phyloP scores from a whole-genome alignment of 1,140 invertebrate genomes.

The Philaenus spumarius region DNA sequence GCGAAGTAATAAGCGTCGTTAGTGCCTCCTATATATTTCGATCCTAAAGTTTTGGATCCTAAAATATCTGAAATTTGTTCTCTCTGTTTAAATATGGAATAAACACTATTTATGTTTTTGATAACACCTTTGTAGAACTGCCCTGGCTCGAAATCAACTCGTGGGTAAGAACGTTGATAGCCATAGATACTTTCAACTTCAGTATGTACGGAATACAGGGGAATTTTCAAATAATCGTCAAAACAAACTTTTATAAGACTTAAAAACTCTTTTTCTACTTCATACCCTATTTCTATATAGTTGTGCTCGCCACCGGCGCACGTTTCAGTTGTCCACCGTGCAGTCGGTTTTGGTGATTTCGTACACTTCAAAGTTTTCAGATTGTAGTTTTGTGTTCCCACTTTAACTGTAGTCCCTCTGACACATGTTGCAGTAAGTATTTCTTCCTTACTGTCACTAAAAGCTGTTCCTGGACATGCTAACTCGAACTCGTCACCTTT shows the following conservation, averaged over 20 bases:
- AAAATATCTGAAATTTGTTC: slow-evolving; percentile 25
- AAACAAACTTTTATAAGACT: slow-evolving; percentile 32
- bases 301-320: slow-evolving; percentile 16
- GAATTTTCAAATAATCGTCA: slow-evolving; percentile 25
- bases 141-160: slow-evolving; percentile 22
- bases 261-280: slow-evolving; percentile 27
- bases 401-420: slow-evolving; percentile 3
- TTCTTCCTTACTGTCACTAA: not conserved
- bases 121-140: slow-evolving; percentile 26
- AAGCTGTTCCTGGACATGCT: slow-evolving; percentile 26
- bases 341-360: slow-evolving; percentile 16
- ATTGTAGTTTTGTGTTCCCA: not conserved
- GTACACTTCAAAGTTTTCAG: slow-evolving; percentile 19
- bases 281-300: slow-evolving; percentile 34
- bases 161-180: not conserved
- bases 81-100: slow-evolving; percentile 24
- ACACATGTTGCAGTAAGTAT: slow-evolving; percentile 10
- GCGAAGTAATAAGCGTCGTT: slow-evolving; percentile 30
- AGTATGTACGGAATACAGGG: slow-evolving; percentile 29
- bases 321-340: slow-evolving; percentile 4
- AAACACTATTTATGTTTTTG: slow-evolving; percentile 25
- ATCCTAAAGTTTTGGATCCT: slow-evolving; percentile 16
- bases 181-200: not conserved
- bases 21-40: slow-evolving; percentile 19
- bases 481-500: slow-evolving; percentile 25